These are phyloP conservation scores for Tiliqua scincoides DNA, from an alignment of 2,113 vertebrate species.

Conservation along the genomic window DNA sequence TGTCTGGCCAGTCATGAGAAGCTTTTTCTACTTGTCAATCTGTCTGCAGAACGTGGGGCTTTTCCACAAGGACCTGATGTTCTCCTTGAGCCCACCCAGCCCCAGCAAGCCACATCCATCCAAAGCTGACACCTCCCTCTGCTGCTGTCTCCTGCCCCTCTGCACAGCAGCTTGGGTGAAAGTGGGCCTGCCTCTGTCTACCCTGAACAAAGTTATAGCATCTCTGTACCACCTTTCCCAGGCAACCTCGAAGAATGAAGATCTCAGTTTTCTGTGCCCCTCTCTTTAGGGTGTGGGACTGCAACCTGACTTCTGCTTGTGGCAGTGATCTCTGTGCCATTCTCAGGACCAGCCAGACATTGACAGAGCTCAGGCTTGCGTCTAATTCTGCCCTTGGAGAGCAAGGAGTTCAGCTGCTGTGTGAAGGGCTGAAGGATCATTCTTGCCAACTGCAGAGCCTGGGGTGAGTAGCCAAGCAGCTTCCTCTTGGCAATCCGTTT, in stretches of 20 bases:
- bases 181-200: no score
- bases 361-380: slow-evolving; percentile 47
- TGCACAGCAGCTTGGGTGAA: no score
- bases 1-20: no score
- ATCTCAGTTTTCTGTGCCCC: not conserved
- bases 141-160: no score
- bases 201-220: no score
- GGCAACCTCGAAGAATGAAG: not conserved
- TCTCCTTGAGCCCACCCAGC: no score
- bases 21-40: no score
- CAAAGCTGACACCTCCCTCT: no score
- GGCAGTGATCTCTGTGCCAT: not conserved
- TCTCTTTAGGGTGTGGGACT: slow-evolving; percentile 48
- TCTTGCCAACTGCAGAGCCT: slow-evolving; percentile 51
- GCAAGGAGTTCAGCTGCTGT: not conserved
- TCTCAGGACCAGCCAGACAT: not conserved
- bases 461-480: slow-evolving; percentile 29
- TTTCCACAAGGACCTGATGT: not conserved
- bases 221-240: not conserved
- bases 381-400: slow-evolving; percentile 34
- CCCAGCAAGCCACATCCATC: no score
- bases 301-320: slow-evolving; percentile 2
- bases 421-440: slow-evolving; percentile 41
- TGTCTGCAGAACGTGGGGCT: not conserved
- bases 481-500: no score